A percentile compares a stretch with the other conserved stretches of the same genome.
Evolutionary conservation across 2,113 vertebrate species (phyloP).

Genomic region (Microcebus ravelobensis): DNA sequence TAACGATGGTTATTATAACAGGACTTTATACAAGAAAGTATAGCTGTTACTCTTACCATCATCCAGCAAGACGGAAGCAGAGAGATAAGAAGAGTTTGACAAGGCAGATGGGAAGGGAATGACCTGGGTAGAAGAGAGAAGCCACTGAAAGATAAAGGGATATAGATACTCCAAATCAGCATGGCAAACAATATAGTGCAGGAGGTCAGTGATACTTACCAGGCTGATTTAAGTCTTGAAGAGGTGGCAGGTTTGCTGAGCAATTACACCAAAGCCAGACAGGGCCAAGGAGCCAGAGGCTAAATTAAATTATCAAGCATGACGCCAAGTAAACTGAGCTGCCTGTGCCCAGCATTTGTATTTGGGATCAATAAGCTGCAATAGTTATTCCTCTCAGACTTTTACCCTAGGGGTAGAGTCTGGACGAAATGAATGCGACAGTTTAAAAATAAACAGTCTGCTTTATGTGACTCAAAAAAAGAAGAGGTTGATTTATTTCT

Average conservation of each 20-base stretch:
- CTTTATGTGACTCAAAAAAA: background rate
- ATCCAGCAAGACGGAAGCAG: background rate
- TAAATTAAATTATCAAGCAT: slow-evolving; percentile 1
- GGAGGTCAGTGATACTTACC: background rate
- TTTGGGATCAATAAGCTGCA: background rate
- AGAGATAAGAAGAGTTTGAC: background rate
- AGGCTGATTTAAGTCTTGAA: slow-evolving; percentile 1
- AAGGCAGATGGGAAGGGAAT: background rate
- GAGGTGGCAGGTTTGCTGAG: background rate
- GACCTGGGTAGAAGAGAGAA: background rate
- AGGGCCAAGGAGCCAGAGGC: background rate
- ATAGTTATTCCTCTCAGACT: background rate
- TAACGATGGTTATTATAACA: background rate
- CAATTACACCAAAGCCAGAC: background rate
- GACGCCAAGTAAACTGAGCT: background rate
- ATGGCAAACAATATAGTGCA: background rate
- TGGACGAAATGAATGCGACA: background rate
- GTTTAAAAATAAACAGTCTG: background rate
- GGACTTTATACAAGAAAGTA: slow-evolving; percentile 18
- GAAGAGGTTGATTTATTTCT: background rate
- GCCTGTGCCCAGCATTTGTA: background rate
- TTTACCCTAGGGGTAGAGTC: background rate
- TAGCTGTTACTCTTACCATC: slow-evolving; percentile 46
- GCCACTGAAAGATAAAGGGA: background rate
- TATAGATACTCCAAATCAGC: background rate